phyloP scores from a whole-genome alignment of 2,113 vertebrate species.

The Pardalotus punctatus region DNA sequence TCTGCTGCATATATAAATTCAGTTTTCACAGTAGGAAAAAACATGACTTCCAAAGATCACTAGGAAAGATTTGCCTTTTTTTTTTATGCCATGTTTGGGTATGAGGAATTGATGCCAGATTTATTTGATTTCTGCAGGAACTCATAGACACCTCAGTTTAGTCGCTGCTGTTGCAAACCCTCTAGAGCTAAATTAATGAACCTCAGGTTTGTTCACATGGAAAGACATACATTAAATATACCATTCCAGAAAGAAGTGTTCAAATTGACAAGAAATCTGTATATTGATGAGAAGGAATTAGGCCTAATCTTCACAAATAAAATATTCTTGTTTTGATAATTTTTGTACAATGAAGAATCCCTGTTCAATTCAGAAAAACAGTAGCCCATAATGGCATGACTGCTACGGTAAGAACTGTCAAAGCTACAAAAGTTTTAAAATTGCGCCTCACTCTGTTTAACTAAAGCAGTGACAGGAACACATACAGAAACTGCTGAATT shows the following conservation, averaged over 20 bases:
- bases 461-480: neutral
- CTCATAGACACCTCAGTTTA: neutral
- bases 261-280: neutral
- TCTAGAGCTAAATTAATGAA: neutral
- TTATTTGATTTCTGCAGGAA: neutral
- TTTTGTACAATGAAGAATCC: neutral
- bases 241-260: neutral
- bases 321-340: neutral
- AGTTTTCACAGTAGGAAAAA: neutral
- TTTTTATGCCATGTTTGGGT: neutral
- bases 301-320: neutral
- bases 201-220: neutral
- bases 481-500: accelerated
- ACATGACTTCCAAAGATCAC: neutral
- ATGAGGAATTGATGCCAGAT: neutral
- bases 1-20: neutral
- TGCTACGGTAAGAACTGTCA: neutral
- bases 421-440: neutral
- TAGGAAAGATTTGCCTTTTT: neutral
- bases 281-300: neutral
- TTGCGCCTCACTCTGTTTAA: neutral
- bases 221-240: neutral
- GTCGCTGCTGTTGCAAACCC: neutral
- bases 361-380: neutral
- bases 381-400: neutral